Evolutionary conservation across 2,797 vertebrate species (phyloP).

Genomic region (Dromococcyx pavoninus): DNA sequence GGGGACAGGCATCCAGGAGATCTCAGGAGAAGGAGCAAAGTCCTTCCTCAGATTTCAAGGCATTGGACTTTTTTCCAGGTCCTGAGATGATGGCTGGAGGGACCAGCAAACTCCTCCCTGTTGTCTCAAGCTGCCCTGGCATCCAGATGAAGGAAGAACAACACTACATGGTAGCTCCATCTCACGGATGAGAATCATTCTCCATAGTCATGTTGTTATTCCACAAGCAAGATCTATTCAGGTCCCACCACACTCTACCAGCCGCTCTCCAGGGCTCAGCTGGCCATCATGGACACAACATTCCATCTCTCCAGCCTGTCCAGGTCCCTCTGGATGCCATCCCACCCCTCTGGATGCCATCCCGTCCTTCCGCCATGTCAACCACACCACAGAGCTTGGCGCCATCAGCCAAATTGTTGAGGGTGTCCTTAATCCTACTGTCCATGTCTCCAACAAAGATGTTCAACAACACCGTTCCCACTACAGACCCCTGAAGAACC

Average conservation of each 20-base stretch:
- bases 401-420: too few species aligned
- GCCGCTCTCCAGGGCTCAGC: background rate
- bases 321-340: too few species aligned
- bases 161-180: rapidly evolving
- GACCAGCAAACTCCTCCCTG: background rate
- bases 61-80: background rate
- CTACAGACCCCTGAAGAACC: too few species aligned
- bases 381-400: too few species aligned
- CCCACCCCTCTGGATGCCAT: too few species aligned
- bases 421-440: too few species aligned
- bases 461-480: too few species aligned
- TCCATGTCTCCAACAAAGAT: too few species aligned
- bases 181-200: rapidly evolving
- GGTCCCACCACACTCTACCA: background rate
- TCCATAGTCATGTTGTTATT: rapidly evolving
- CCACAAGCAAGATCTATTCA: background rate
- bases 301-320: too few species aligned
- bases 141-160: background rate
- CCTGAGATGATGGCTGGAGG: background rate
- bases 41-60: background rate
- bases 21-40: background rate
- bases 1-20: background rate
- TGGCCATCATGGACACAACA: too few species aligned
- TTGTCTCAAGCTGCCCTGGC: too few species aligned
- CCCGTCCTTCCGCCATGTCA: too few species aligned